These are phyloP conservation scores for Gadopsis bispinosus DNA, from an alignment of 2,797 vertebrate genomes.

Conservation along the genomic window DNA sequence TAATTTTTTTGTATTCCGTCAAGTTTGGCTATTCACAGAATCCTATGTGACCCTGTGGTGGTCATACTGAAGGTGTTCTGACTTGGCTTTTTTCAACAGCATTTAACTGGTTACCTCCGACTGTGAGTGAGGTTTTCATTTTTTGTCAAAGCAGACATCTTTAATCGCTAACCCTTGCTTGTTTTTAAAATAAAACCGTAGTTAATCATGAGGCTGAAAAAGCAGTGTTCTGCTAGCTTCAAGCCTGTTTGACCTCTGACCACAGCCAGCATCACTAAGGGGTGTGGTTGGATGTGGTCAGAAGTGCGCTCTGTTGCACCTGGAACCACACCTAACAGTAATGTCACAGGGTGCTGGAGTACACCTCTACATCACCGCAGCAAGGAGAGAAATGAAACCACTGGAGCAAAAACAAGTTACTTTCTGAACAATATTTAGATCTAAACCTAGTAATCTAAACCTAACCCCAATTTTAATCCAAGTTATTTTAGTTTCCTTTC, in stretches of 20 bases:
- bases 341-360: not conserved
- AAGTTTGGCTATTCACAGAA: not conserved
- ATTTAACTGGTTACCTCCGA: not conserved
- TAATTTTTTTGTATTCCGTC: not conserved
- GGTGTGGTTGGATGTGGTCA: not conserved
- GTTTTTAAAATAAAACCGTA: not conserved
- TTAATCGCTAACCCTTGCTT: not conserved
- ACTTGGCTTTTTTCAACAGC: not conserved
- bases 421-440: not conserved
- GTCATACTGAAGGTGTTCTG: not conserved
- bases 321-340: not conserved
- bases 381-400: not conserved
- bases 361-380: not conserved
- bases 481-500: not conserved
- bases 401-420: not conserved
- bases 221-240: constrained; percentile 1
- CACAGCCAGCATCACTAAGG: not conserved
- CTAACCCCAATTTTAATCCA: not conserved
- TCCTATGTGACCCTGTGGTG: not conserved
- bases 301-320: not conserved
- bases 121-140: not conserved
- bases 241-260: not conserved
- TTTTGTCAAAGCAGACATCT: not conserved
- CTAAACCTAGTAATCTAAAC: too few species aligned
- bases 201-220: not conserved